Conservation (phyloP, 2,797 vertebrate genomes). For the Bradypodion ventrale region DNA sequence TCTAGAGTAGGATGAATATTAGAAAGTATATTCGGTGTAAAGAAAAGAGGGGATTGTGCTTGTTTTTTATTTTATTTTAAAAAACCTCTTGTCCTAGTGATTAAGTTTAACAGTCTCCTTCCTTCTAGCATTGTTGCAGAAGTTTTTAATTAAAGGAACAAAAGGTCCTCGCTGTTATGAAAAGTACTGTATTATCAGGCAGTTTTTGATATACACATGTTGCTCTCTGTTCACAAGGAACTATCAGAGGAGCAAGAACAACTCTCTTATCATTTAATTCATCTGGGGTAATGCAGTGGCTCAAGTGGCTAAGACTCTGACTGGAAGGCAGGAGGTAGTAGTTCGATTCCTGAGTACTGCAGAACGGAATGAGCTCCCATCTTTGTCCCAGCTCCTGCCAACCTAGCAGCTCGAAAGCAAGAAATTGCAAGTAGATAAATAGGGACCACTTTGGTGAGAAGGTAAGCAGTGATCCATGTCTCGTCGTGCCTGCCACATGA, state of each 20-base stretch:
- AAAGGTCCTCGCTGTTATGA: conserved; percentile 5
- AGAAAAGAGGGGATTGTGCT: not conserved
- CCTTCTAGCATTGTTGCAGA: conserved; percentile 16
- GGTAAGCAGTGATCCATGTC: too few relatives aligned
- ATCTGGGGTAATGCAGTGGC: conserved; percentile 47
- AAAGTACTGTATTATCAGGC: conserved; percentile 34
- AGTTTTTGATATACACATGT: conserved; percentile 2
- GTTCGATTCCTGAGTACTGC: too few relatives aligned
- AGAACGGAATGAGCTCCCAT: too few relatives aligned
- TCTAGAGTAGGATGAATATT: conserved; percentile 11
- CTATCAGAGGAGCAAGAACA: conserved; percentile 1
- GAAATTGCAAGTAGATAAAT: too few relatives aligned
- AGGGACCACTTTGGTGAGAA: too few relatives aligned
- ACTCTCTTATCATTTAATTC: conserved; percentile 47
- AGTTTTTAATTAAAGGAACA: conserved; percentile 9
- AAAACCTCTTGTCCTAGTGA: conserved; percentile 4
- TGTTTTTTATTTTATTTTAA: not conserved
- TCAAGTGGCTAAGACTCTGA: too few relatives aligned
- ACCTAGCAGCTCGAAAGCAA: too few relatives aligned
- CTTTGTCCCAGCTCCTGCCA: too few relatives aligned
- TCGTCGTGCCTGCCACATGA: too few relatives aligned
- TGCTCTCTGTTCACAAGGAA: conserved; percentile 43
- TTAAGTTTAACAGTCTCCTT: conserved; percentile 29
- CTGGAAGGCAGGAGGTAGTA: too few relatives aligned
- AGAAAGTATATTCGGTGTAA: conserved; percentile 7